These are phyloP conservation scores for Actinemys pallida DNA, from an alignment of 2,113 vertebrate genomes.

Conservation along the genomic window DNA sequence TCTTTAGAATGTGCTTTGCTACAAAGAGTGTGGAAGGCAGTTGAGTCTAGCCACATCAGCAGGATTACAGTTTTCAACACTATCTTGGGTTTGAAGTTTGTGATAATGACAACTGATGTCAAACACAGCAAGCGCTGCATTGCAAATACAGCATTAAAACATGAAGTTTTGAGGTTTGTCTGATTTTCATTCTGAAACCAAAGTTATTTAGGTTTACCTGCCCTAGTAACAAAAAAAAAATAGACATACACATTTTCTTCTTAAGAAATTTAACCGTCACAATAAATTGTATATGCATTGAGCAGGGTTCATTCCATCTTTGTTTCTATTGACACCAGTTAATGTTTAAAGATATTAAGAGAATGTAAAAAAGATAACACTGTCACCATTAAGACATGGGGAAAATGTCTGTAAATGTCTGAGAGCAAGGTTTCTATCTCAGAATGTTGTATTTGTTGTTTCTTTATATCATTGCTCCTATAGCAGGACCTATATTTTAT, in stretches of 20 bases:
- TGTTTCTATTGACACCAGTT: background rate
- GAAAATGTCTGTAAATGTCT: conserved; percentile 43
- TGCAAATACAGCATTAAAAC: background rate
- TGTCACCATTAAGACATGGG: conserved; percentile 13
- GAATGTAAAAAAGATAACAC: conserved; percentile 33
- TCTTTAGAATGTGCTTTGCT: background rate
- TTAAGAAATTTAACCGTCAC: conserved; percentile 7
- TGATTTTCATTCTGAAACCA: background rate
- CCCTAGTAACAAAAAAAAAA: background rate
- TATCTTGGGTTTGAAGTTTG: background rate
- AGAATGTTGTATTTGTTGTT: background rate
- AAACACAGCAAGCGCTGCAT: background rate
- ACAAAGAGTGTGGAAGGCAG: background rate
- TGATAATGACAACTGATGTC: background rate
- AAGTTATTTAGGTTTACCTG: background rate
- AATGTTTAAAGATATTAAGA: conserved; percentile 35
- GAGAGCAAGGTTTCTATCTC: background rate
- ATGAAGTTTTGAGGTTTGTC: background rate
- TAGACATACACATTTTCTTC: conserved; percentile 6
- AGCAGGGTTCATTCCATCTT: conserved; percentile 17
- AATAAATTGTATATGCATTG: background rate
- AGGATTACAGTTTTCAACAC: background rate
- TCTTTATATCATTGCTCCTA: background rate
- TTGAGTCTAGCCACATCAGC: background rate
- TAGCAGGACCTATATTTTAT: conserved; percentile 21